Evolutionary conservation across 2,113 vertebrate species (phyloP), one percentile per base, ranked within the genome.

Genomic region (Henicopernis longicauda): DNA sequence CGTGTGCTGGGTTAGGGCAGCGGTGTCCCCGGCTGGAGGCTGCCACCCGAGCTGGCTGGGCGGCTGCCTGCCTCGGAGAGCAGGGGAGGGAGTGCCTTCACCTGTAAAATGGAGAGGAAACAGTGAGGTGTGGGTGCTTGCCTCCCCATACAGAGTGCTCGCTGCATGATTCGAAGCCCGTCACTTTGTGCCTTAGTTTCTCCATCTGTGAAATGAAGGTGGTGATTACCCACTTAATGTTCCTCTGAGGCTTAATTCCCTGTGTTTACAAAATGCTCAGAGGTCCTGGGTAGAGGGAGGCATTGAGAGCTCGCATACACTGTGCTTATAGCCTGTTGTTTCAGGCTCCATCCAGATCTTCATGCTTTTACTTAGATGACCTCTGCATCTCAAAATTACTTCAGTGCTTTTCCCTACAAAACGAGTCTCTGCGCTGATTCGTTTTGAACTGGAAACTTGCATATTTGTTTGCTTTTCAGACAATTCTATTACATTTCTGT

Each of bases 381-480:
- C 58, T 73, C 66, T 90, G 49, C 29, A 22, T 80, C 62, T 93
- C 89, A 73, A 65, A 84, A 82, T 89, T 72, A 23, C 36, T 58
- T 74, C 69, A 16, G 14, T 84, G 80, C 27, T 91, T 92, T 94
- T 89, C 4, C 42, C 32, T 79, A 40, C 54, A 63, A 81, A 81
- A 57, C 0, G 3, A 22, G 36, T 58, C 61, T 91, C 66, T 76
- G 29, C 22, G 1, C 47, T 80, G 87, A 80, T 78, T 73, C 0
- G 0, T 82, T 83, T 89, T 95, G 77, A 96, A 74, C 74, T 45
- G 57, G 49, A 82, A 94, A 91, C 74, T 89, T 89, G 62, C 45
- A 8, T 91, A 58, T 94, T 96, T 91, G 59, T 90, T 96, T 90
- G 87, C n/a, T 81, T 87, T 96, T 94, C 72, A 76, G 57, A 78